Evolutionary conservation across 2,888 invertebrate species (phyloP), one percentile per base, ranked within the genome.

Genomic region (Melangyna quadrimaculata): DNA sequence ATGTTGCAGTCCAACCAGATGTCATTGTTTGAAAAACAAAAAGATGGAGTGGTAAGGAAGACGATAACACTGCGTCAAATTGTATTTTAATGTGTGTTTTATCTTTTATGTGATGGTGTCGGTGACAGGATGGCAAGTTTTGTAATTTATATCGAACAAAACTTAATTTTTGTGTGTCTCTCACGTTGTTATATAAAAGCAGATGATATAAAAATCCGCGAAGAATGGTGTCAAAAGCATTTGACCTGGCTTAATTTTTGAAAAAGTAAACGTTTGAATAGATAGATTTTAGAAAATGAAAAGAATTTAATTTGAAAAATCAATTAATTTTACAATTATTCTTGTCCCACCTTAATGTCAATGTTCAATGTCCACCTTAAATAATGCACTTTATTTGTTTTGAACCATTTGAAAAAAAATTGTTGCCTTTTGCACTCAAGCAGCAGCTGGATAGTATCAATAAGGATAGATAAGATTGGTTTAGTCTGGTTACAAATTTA

Each of bases 131-230:
- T 45, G 71, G 84, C 84, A 84, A 71, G 75, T 71, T 80, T 53
- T 67, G 22, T 84, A 80, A 84, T 84, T 84, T 84, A 84, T 84
- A 75, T 79, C 14, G 37, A 71, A 75, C 75, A 80, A 61, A 80
- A 74, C 65, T 61, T 69, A 45, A 69, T 69, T 63, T 74, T 67
- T 67, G 22, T 35, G 22, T 14, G 12, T 19, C 22, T n/a, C 14
- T 37, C 3, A 14, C 1, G 17, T 37, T 37, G 59, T 14, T 8
- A 45, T 45, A 45, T 1, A 6, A 22, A 6, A 22, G 19, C 35
- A 19, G 35, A 19, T 57, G 27, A 57, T 57, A 19, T 19, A 6
- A 22, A 59, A 8, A 22, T 57, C 35, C 35, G 19, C 14, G 12
- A 5, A 35, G 29, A 59, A 35, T 59, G 12, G 35, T 59, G 57